Conservation (phyloP, 2,113 vertebrate species). For the Arizona elegans region DNA sequence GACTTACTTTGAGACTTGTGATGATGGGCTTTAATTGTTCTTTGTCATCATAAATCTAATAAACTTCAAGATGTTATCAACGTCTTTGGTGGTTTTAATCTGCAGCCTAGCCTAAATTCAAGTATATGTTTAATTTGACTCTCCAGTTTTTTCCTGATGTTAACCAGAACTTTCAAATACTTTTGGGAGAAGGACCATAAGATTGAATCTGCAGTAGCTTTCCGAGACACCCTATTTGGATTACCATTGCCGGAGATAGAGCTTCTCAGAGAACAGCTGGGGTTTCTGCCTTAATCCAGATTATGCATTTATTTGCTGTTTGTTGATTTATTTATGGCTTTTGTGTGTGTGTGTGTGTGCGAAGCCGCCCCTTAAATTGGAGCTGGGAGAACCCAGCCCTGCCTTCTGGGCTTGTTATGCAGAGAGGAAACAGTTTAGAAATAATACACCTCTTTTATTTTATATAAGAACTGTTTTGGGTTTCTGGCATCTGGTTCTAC, state of each 20-base stretch:
- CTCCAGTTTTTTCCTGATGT: conserved; percentile 27
- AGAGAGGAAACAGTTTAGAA: conserved; percentile 17
- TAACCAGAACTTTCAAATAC: neutral
- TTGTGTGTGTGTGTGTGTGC: neutral
- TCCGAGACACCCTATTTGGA: neutral
- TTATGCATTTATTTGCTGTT: neutral
- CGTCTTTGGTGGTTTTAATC: neutral
- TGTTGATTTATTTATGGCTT: neutral
- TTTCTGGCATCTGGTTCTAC: neutral
- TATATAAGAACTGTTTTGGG: neutral
- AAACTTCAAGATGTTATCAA: neutral
- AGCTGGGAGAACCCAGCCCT: neutral
- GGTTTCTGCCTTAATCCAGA: neutral
- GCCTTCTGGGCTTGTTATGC: neutral
- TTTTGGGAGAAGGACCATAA: neutral
- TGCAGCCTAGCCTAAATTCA: neutral
- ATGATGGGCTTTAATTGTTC: neutral
- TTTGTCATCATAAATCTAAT: neutral
- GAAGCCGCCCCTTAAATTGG: neutral
- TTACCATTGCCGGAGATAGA: neutral
- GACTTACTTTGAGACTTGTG: neutral
- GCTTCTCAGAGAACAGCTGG: neutral
- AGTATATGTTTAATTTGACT: conserved; percentile 8
- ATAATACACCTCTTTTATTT: conserved; percentile 17
- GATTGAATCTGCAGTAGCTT: neutral